These are phyloP conservation scores for Euphonia xanthogaster DNA, from an alignment of 2,797 vertebrate species.

Conservation along the genomic window DNA sequence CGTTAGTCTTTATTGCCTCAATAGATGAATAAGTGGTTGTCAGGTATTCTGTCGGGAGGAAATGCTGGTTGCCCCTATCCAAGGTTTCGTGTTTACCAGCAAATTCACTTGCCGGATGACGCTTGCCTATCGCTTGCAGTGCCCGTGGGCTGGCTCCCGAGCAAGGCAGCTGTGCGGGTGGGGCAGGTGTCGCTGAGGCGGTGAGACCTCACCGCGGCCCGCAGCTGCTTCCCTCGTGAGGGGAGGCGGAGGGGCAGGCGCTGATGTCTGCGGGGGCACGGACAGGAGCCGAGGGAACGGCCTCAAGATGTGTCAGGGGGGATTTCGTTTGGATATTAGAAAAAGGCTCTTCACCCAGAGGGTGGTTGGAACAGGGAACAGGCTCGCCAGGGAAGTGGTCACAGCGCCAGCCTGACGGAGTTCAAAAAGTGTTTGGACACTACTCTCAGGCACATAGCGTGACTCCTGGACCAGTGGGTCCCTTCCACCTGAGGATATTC, in stretches of 20 bases:
- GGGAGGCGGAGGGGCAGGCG: rapidly evolving
- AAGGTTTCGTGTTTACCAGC: background rate
- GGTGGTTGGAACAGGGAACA: background rate
- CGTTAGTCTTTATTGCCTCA: background rate
- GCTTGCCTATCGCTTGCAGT: rapidly evolving
- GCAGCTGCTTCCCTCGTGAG: background rate
- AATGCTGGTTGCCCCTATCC: background rate
- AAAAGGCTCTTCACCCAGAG: background rate
- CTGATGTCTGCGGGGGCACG: background rate
- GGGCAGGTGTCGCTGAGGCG: rapidly evolving
- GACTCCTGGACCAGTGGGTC: background rate
- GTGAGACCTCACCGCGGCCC: background rate
- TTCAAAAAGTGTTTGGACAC: background rate
- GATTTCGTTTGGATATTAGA: background rate
- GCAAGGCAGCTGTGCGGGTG: background rate
- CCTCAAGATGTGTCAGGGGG: no score
- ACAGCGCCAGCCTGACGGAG: background rate
- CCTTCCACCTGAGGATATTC: background rate
- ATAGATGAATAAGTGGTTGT: background rate
- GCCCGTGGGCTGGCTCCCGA: rapidly evolving
- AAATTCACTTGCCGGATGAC: background rate
- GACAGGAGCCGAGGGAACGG: background rate
- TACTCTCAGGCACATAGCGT: background rate
- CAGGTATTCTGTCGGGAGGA: rapidly evolving
- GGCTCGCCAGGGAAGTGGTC: background rate